These are phyloP conservation scores for Caenorhabditis afra DNA, from an alignment of 2,888 invertebrate genomes.

Conservation along the genomic window DNA sequence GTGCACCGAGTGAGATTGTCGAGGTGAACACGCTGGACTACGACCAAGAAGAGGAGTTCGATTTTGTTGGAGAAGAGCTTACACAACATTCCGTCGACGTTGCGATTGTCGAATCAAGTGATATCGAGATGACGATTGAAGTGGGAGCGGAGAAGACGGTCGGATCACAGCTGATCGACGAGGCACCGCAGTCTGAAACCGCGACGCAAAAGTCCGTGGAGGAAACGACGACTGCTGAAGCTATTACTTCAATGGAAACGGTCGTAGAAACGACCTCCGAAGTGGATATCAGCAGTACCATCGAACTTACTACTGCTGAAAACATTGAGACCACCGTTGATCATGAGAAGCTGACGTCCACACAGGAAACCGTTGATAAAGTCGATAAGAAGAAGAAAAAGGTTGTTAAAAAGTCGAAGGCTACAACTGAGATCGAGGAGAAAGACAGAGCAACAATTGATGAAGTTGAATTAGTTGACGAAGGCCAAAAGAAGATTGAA, in stretches of 20 bases:
- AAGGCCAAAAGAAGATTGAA: slow-evolving; percentile 19
- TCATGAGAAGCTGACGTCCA: background rate
- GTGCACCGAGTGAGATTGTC: slow-evolving; percentile 60
- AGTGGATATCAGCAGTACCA: too few relatives aligned
- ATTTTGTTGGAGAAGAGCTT: slow-evolving; percentile 56
- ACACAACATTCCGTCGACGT: background rate
- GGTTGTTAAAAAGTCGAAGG: slow-evolving; percentile 2
- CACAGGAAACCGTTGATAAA: too few relatives aligned
- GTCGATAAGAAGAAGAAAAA: background rate
- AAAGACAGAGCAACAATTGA: too few relatives aligned
- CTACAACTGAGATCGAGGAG: slow-evolving; percentile 15
- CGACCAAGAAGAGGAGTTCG: slow-evolving; percentile 48
- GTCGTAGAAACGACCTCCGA: too few relatives aligned
- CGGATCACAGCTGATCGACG: too few relatives aligned
- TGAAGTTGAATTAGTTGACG: too few relatives aligned
- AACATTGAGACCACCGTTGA: too few relatives aligned
- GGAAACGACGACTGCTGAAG: slow-evolving; percentile 7
- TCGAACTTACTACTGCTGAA: too few relatives aligned
- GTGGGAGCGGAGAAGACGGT: background rate
- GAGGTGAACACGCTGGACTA: slow-evolving; percentile 62
- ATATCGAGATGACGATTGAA: background rate
- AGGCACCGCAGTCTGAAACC: background rate
- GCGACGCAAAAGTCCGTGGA: slow-evolving; percentile 10
- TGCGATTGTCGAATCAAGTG: slow-evolving; percentile 13
- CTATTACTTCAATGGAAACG: too few relatives aligned